A percentile compares a stretch with the other conserved stretches of the same genome.
Conservation (phyloP, 2,888 invertebrate genomes). For the Dermolepida albohirtum region DNA sequence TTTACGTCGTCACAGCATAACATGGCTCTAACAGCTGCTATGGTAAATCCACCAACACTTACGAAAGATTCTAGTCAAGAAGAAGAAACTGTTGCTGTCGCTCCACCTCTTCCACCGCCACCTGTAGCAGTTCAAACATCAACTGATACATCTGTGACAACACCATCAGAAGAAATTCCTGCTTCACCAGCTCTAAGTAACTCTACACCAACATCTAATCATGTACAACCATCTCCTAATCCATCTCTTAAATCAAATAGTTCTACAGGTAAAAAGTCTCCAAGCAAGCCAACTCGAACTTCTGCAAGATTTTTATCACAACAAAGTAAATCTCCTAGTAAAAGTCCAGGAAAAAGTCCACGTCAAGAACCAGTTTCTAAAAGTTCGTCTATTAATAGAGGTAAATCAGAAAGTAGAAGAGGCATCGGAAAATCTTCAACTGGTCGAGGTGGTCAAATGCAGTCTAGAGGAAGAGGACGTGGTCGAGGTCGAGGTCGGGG, state of each 20-base stretch:
- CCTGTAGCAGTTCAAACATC: slow-evolving; percentile 43
- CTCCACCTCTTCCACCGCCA: slow-evolving; percentile 40
- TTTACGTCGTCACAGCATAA: slow-evolving; percentile 87
- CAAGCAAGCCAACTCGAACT: slow-evolving; percentile 71
- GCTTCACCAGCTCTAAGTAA: slow-evolving; percentile 49
- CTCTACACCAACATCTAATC: slow-evolving; percentile 55
- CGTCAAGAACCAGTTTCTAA: slow-evolving; percentile 69
- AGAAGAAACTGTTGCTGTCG: slow-evolving; percentile 44
- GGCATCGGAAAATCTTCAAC: slow-evolving; percentile 52
- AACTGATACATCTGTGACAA: slow-evolving; percentile 42
- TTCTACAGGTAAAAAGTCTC: slow-evolving; percentile 69
- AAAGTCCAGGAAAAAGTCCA: slow-evolving; percentile 63
- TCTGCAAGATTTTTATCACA: slow-evolving; percentile 73
- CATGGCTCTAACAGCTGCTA: slow-evolving; percentile 83
- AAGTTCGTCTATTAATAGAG: slow-evolving; percentile 65
- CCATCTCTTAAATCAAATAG: slow-evolving; percentile 61
- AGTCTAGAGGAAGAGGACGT: slow-evolving; percentile 59
- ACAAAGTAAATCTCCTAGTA: slow-evolving; percentile 75
- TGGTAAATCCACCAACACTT: slow-evolving; percentile 78
- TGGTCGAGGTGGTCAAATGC: slow-evolving; percentile 55
- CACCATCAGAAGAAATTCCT: slow-evolving; percentile 60
- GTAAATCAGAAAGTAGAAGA: slow-evolving; percentile 63
- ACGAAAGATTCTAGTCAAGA: slow-evolving; percentile 52
- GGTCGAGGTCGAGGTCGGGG: slow-evolving; percentile 64
- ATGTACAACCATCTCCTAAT: slow-evolving; percentile 61